These are phyloP conservation scores for Pangasianodon gigas DNA, from an alignment of 2,113 vertebrate genomes.

Conservation along the genomic window DNA sequence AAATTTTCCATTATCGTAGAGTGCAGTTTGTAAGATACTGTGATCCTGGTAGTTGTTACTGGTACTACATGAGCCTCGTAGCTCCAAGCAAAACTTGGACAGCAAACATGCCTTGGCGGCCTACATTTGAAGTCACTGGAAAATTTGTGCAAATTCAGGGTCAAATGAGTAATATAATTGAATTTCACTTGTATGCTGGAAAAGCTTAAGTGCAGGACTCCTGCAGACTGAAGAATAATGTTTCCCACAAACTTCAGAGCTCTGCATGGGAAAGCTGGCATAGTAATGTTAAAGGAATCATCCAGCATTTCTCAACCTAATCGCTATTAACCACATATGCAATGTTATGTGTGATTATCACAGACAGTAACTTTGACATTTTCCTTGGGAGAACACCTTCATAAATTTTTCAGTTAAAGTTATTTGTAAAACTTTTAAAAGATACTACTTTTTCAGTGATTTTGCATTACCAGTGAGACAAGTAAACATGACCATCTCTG, in stretches of 20 bases:
- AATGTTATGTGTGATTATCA: neutral
- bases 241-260: conserved; percentile 1
- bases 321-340: neutral
- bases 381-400: neutral
- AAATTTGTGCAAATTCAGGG: conserved; percentile 24
- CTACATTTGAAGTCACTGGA: conserved; percentile 7
- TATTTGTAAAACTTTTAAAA: neutral
- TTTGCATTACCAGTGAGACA: neutral
- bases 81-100: conserved; percentile 24
- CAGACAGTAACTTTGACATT: neutral
- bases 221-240: neutral
- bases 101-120: neutral
- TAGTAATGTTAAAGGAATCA: neutral
- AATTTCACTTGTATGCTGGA: conserved; percentile 22
- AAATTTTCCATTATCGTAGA: neutral
- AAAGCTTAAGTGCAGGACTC: conserved; percentile 14
- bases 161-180: conserved; percentile 31
- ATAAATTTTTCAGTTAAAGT: neutral
- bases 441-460: neutral
- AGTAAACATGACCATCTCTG: neutral
- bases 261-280: neutral
- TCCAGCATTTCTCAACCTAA: neutral
- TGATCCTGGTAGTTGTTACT: conserved; percentile 14
- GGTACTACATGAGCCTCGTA: neutral
- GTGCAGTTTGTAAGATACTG: neutral